phyloP scores from a whole-genome alignment of 2,113 vertebrate genomes.

The Theropithecus gelada region DNA sequence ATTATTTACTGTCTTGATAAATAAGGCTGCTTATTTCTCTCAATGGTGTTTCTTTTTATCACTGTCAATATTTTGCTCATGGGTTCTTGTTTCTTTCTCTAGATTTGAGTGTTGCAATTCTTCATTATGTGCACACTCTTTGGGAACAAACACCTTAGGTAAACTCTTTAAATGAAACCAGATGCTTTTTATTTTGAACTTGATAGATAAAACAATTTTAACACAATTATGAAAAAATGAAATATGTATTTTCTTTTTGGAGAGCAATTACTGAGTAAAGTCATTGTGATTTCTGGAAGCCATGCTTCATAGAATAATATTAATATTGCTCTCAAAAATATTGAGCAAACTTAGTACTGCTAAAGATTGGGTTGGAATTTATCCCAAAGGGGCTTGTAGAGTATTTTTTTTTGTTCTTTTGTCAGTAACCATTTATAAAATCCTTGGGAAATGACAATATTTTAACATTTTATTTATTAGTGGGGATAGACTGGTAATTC shows the following conservation, averaged over 20 bases:
- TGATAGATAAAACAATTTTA: slow-evolving; percentile 13
- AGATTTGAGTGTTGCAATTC: slow-evolving; percentile 36
- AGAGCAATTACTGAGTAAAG: slow-evolving; percentile 21
- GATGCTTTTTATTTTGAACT: slow-evolving; percentile 36
- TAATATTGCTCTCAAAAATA: not conserved
- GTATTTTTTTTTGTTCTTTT: not conserved
- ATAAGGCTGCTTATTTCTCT: slow-evolving; percentile 23
- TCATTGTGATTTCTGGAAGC: not conserved
- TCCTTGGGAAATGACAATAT: not conserved
- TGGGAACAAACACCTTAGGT: not conserved
- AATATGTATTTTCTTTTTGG: slow-evolving; percentile 47
- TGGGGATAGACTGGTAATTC: not conserved
- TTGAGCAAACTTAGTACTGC: not conserved
- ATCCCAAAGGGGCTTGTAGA: slow-evolving; percentile 9
- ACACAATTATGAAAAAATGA: slow-evolving; percentile 47
- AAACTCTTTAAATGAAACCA: slow-evolving; percentile 29
- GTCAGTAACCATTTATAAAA: not conserved
- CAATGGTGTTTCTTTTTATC: slow-evolving; percentile 23
- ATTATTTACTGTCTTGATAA: not conserved
- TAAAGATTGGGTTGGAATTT: not conserved
- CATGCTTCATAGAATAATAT: not conserved
- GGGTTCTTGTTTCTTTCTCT: not conserved
- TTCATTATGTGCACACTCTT: slow-evolving; percentile 9
- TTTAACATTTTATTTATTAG: slow-evolving; percentile 34
- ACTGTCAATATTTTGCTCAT: slow-evolving; percentile 34